Conservation (phyloP, 92 coral and sea anemone species). For the Palythoa heliodiscus region DNA sequence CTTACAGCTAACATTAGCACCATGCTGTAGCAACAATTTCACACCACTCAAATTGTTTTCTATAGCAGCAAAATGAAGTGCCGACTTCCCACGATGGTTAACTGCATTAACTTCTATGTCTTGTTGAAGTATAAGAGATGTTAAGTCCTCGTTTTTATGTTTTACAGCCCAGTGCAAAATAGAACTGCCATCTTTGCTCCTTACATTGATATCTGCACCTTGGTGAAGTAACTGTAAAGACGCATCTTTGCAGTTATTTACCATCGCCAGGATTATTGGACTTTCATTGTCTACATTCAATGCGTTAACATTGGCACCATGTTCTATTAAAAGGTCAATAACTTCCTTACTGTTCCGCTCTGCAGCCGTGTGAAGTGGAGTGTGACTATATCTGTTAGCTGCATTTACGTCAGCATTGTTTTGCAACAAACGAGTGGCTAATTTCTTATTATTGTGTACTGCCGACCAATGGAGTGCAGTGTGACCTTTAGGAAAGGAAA, state of each 20-base stretch:
- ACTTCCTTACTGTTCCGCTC: constrained; percentile 1
- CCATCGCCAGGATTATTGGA: constrained; percentile 8
- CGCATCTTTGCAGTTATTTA: not conserved
- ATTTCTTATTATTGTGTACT: constrained; percentile 21
- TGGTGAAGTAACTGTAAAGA: not conserved
- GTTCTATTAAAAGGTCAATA: not conserved
- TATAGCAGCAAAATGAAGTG: constrained; percentile 20
- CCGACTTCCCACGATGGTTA: not conserved
- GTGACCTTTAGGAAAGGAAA: not conserved
- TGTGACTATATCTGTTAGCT: not conserved
- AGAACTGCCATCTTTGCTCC: not conserved
- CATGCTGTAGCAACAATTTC: not conserved
- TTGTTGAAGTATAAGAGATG: not conserved
- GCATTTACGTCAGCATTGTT: not conserved
- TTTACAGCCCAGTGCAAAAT: too few relatives aligned
- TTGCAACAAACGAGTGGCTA: not conserved
- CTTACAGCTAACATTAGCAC: not conserved
- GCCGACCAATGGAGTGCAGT: constrained; percentile 59
- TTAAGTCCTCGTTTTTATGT: not conserved
- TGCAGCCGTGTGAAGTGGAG: constrained; percentile 28
- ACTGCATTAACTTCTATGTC: not conserved
- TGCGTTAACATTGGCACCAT: not conserved
- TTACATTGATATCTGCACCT: not conserved
- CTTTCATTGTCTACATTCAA: not conserved
- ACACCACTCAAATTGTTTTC: not conserved